phyloP scores from a whole-genome alignment of 2,113 vertebrate genomes.

The Rhizomys pruinosus region DNA sequence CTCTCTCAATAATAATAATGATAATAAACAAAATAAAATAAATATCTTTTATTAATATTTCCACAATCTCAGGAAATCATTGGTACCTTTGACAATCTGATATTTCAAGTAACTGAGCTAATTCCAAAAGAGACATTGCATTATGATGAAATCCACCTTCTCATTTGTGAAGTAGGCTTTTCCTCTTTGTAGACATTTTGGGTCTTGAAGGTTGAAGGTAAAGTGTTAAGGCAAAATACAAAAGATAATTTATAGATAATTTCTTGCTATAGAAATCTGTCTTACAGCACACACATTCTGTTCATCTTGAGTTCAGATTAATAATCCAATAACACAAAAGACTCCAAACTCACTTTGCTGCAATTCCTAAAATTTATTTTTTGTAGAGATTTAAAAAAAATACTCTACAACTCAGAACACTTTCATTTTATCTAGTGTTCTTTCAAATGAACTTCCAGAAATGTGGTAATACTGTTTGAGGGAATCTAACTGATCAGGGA shows the following conservation, averaged over 20 bases:
- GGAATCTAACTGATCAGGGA: slow-evolving; percentile 1
- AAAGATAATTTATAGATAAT: slow-evolving; percentile 52
- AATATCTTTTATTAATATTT: not conserved
- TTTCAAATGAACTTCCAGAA: slow-evolving; percentile 42
- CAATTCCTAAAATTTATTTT: slow-evolving; percentile 14
- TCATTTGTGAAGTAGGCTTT: slow-evolving; percentile 26
- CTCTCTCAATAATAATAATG: too few species aligned
- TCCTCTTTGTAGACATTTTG: not conserved
- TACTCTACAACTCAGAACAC: not conserved
- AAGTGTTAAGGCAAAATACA: not conserved
- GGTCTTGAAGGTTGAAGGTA: not conserved
- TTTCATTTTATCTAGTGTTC: slow-evolving; percentile 34
- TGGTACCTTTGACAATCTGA: not conserved
- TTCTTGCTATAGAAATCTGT: slow-evolving; percentile 18
- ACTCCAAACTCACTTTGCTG: slow-evolving; percentile 29
- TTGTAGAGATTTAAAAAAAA: not conserved
- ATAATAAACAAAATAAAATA: not conserved
- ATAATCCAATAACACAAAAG: slow-evolving; percentile 44
- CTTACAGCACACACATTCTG: not conserved
- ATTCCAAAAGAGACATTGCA: not conserved
- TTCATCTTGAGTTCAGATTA: slow-evolving; percentile 1
- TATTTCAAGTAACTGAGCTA: slow-evolving; percentile 12
- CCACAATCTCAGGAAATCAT: slow-evolving; percentile 21
- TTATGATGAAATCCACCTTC: not conserved
- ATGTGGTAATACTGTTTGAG: not conserved